Base-by-base conservation (phyloP, 2,113 vertebrate species). In the Microtus montanus region DNA sequence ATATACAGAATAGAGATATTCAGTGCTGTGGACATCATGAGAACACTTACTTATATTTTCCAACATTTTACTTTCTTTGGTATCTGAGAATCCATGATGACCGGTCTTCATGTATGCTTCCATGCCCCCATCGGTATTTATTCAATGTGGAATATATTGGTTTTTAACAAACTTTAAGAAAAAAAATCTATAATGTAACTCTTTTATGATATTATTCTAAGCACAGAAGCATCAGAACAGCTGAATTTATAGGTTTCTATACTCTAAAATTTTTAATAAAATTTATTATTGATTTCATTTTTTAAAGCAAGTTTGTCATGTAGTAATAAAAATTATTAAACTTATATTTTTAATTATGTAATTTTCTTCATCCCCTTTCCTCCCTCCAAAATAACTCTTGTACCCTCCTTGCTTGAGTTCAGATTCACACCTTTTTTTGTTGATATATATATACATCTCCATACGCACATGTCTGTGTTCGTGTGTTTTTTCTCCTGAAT, bases 71-170 rank as follows among this genome's bases (percentile, higher is more conserved):
- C 2, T 14, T 12, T 35, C 7, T 77, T 95, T 94, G 9, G 22
- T 20, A 63, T 92, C 15, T 94, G 80, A 90, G n/a, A 84, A 41
- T 38, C 61, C 15, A 52, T 73, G 90, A 78, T 89, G 9, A 41
- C 80, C 44, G 78, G 5, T 80, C 12, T 86, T 38, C n/a, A 77
- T 35, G 70, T 52, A 88, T 80, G 2, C 20, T 82, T 73, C 8
- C 24, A 89, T 54, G 11, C 52, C 38, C 22, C 33, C 30, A 5
- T 90, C n/a, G 30, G 2, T 93, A 73, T 38, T 90, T 58, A 68
- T 85, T 80, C 87, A 71, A 92, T 79, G 87, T 87, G 66, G 44
- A 86, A 52, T 80, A n/a, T 73, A 22, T 73, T 20, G 22, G 77
- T 13, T 47, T 92, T 20, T 64, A 82, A n/a, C 10, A 79, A 15